These are phyloP conservation scores for Anniella stebbinsi DNA, from an alignment of 2,797 vertebrate species.

Conservation along the genomic window DNA sequence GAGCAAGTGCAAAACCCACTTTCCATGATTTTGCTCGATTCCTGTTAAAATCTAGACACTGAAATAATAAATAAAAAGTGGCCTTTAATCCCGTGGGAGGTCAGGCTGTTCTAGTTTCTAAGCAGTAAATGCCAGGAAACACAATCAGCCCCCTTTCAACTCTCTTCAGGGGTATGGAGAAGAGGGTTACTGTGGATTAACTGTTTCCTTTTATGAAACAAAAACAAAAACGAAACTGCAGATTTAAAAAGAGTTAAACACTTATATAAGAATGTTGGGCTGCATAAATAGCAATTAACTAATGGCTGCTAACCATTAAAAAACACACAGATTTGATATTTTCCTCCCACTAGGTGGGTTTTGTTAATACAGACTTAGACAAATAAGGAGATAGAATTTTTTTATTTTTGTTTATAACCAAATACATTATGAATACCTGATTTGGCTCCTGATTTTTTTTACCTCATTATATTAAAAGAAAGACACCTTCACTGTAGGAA, in stretches of 20 bases:
- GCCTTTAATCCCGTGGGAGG: slow-evolving; percentile 3
- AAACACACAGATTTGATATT: slow-evolving; percentile 10
- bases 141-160: slow-evolving; percentile 1
- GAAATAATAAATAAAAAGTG: slow-evolving; percentile 28
- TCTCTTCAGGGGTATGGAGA: background rate
- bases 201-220: slow-evolving; percentile 24
- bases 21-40: background rate
- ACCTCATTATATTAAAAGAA: background rate
- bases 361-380: slow-evolving; percentile 21
- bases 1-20: background rate
- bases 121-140: slow-evolving; percentile 33
- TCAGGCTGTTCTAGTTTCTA: slow-evolving; percentile 26
- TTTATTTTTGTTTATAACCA: slow-evolving; percentile 49
- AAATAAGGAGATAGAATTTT: background rate
- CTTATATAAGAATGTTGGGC: background rate
- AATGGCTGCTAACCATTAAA: slow-evolving; percentile 56
- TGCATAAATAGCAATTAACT: slow-evolving; percentile 64
- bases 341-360: slow-evolving; percentile 27
- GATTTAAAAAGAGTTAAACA: slow-evolving; percentile 52
- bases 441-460: slow-evolving; percentile 31
- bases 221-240: slow-evolving; percentile 5
- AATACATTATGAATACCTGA: slow-evolving; percentile 40
- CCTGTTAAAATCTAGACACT: slow-evolving; percentile 19
- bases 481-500: background rate
- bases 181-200: slow-evolving; percentile 6